Evolutionary conservation across 2,888 invertebrate genomes (phyloP), one percentile per base, ranked within the genome.

Genomic region (Melieria crassipennis): DNA sequence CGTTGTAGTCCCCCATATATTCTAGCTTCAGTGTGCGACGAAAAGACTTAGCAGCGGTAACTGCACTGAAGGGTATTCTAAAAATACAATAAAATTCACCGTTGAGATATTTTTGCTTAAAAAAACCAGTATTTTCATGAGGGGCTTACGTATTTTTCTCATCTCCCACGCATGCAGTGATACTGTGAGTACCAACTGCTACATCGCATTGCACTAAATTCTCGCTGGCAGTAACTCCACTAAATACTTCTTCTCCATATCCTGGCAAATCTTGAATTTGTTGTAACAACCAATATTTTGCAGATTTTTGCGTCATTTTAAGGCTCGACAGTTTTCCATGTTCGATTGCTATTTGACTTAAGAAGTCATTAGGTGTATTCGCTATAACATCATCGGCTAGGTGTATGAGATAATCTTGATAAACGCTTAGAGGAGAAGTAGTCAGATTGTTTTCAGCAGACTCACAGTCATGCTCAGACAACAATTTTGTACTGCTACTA

Each of bases 181-280:
- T 91, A 70, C 95, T 95, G 79, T 93, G 92, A 0, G 95, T 94
- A 2, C 95, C 94, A 9, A 96, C 94, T 1, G 94, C 94, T 72
- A 95, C 90, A 77, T 86, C 86, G 73, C 87, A 87, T 58, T 81
- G 88, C 81, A 78, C 80, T 73, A 81, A 82, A 75, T 80, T 84
- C 75, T 86, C 86, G 45, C 81, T 82, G 66, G 82, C 81, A 57
- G 85, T 84, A 7, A 92, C 90, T 82, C 92, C 93, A 83, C 91
- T 91, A 85, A 95, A 96, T 76, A 94, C 88, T 84, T 95, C 95
- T 84, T 94, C 93, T 1, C 95, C 95, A 85, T 94, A 96, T 48
- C 92, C 92, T 77, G 93, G 92, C 77, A 95, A 86, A 75, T 91
- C 91, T 6, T 94, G 92, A 69, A 94, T 92, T 85, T 94, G 93